Evolutionary conservation across 2,888 invertebrate genomes (phyloP), one percentile per base, ranked within the genome.

Genomic region (Archips xylosteana): DNA sequence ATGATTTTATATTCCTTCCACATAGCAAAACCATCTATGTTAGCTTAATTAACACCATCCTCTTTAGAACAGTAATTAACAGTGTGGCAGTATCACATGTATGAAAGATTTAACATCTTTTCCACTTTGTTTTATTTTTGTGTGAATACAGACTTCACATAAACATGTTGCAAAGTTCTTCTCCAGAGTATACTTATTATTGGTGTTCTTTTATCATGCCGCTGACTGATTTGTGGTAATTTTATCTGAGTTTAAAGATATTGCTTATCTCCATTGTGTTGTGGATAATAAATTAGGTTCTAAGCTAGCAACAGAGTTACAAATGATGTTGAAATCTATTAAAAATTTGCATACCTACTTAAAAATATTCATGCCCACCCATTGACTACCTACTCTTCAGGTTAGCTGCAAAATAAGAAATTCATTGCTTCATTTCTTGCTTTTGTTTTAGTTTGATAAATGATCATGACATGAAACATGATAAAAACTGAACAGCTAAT

Each of bases 1-100:
- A 63, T 72, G 62, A 62, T 57, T 68, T 72, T 57, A 72, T 68
- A 68, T 67, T 68, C 62, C 34, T 68, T 57, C 3, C 57, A 63
- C 62, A 62, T 47, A 36, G 8, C 5, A 9, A 15, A 15, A 8
- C 6, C 49, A 51, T n/a, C 1, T n/a, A 23, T 32, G 5, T 13
- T 13, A 36, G 61, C 67, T 68, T 13, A 57, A 68, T 57, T 32
- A 63, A 23, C 51, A 45, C 36, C 39, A 34, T 72, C 67, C 67
- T 72, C 9, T 12, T 57, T 61, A 34, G 9, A 54, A 6, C 23
- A 54, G 10, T 60, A n/a, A 36, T n/a, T n/a, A 60, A 60, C 36
- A 63, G 47, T 47, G 13, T 4, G 2, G 32, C 23, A 49, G 32
- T 13, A 47, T 47, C 63, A 13, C 34, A n/a, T 63, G 47, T n/a